Evolutionary conservation across 2,888 invertebrate species (phyloP), one percentile per base, ranked within the genome.

Genomic region (Agonopterix alstromeriana): DNA sequence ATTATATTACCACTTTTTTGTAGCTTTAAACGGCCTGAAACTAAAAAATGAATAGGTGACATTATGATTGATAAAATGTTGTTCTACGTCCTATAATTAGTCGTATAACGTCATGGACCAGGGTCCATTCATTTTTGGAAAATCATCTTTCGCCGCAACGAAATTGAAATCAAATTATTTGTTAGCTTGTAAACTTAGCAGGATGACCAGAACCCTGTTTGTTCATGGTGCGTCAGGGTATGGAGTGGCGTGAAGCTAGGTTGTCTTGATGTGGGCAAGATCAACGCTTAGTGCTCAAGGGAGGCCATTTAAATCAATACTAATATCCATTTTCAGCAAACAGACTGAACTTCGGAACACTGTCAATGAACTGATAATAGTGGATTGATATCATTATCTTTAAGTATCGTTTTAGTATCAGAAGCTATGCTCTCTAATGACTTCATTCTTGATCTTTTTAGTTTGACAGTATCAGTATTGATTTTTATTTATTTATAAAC

Each of bases 251-350:
- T 58, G 55, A 35, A 36, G 84, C 83, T 85, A 69, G 73, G 80
- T 82, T 76, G 68, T 84, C 84, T 85, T 85, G 85, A 76, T 72
- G 50, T 67, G 63, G 61, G 77, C 83, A 86, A 85, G 85, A 84
- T 72, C 50, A 65, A 81, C 80, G 42, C 10, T 9, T 51, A 51
- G 48, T 46, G 42, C 10, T 43, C 44, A 14, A 44, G 12, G 45
- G 36, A 27, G 14, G 36, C 36, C 36, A 45, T 36, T 10, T 35
- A 35, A 44, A 14, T 43, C 17, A 43, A 43, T 17, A 43, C 14
- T 43, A 43, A 43, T 36, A 36, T n/a, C 44, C 11, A 36, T 8
- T 11, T 35, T 44, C 44, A 44, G 43, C 17, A 36, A 1, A 10
- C 11, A 17, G 27, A 40, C 27, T 46, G 46, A 46, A 46, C 38